Conservation (phyloP, 2,797 vertebrate species). For the Echeneis naucrates region DNA sequence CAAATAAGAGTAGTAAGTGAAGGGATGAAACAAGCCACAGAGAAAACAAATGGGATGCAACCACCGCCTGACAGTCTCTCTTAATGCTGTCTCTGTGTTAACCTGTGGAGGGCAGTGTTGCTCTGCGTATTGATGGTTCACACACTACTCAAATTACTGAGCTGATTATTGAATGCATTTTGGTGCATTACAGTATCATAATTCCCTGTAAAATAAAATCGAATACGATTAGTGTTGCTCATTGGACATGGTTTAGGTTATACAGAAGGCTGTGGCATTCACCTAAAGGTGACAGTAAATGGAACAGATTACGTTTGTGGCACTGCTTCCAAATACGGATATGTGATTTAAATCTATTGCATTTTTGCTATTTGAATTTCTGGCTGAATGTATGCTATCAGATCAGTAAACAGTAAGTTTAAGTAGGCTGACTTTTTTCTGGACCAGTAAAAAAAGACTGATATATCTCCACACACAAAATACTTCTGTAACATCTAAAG, state of each 20-base stretch:
- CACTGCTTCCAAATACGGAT: conserved; percentile 2
- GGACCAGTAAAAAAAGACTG: conserved; percentile 15
- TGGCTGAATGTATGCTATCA: conserved; percentile 18
- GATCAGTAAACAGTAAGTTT: conserved; percentile 31
- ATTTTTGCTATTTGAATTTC: conserved; percentile 14
- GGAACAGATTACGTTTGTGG: conserved; percentile 22
- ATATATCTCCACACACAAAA: conserved; percentile 18
- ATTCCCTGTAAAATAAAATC: conserved; percentile 56
- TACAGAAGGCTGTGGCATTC: conserved; percentile 16
- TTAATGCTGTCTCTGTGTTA: conserved; percentile 14
- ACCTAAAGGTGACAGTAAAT: conserved; percentile 13
- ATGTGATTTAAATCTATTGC: conserved; percentile 11
- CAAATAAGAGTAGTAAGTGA: conserved; percentile 5
- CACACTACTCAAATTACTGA: conserved; percentile 41
- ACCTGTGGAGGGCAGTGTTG: conserved; percentile 84
- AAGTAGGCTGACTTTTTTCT: conserved; percentile 39
- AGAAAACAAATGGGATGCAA: conserved; percentile 45
- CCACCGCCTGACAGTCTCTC: conserved; percentile 12
- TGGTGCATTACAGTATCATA: conserved; percentile 66
- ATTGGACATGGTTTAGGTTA: conserved; percentile 31
- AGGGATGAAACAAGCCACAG: conserved; percentile 20
- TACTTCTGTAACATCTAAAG: conserved; percentile 20
- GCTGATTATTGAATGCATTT: conserved; percentile 55
- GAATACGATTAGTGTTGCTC: conserved; percentile 35
- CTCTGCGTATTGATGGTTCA: conserved; percentile 54